Percentiles rank a stretch among this genome's conserved stretches.
phyloP scores from a whole-genome alignment of 2,888 invertebrate species.

The Limnephilus rhombicus region DNA sequence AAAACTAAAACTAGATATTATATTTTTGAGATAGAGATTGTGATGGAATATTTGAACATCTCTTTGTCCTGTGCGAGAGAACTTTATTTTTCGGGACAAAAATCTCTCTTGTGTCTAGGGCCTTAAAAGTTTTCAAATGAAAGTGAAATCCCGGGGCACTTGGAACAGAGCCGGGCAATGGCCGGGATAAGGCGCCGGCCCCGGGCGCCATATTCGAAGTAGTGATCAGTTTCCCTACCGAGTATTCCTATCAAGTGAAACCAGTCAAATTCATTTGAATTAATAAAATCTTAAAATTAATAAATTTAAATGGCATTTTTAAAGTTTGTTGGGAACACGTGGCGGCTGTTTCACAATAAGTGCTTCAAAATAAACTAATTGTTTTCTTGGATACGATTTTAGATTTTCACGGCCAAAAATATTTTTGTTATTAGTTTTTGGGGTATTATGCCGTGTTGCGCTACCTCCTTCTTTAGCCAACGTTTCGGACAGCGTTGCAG shows the following conservation, averaged over 20 bases:
- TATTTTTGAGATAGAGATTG: neutral
- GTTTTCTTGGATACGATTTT: no score
- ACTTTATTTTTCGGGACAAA: neutral
- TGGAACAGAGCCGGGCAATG: neutral
- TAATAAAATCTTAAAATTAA: no score
- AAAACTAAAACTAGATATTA: neutral
- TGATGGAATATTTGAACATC: neutral
- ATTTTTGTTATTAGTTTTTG: no score
- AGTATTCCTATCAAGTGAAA: neutral
- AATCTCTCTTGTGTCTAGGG: neutral
- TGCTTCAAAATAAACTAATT: no score
- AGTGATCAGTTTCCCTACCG: neutral
- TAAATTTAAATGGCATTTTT: no score
- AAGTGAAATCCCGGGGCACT: neutral
- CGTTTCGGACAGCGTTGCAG: no score
- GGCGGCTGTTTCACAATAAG: neutral
- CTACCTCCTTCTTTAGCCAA: no score
- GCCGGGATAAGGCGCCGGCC: neutral
- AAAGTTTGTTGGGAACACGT: neutral
- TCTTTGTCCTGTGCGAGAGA: neutral
- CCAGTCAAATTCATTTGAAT: no score
- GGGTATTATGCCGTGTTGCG: no score
- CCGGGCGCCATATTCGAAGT: neutral
- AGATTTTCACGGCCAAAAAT: no score
- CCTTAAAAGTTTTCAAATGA: neutral